Conservation (phyloP, 2,797 vertebrate species). For the Avahi laniger region DNA sequence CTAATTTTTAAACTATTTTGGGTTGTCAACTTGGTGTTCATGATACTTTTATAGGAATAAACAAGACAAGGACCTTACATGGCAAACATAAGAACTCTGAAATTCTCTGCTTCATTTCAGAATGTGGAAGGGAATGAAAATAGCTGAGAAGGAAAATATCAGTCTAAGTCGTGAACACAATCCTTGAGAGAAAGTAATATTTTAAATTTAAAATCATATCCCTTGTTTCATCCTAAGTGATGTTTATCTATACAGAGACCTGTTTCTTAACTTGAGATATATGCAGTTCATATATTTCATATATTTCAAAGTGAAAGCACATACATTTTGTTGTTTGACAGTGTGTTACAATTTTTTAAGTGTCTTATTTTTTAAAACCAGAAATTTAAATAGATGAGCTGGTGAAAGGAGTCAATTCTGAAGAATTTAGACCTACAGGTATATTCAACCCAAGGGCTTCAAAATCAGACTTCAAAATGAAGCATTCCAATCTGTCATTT, state of each 20-base stretch:
- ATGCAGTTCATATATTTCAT: background rate
- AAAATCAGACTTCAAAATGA: conserved; percentile 81
- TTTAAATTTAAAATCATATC: conserved; percentile 46
- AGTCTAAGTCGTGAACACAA: conserved; percentile 24
- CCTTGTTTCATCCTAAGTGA: conserved; percentile 47
- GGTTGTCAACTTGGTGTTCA: conserved; percentile 36
- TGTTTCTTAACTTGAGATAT: conserved; percentile 44
- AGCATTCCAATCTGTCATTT: conserved; percentile 82
- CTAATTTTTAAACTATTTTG: conserved; percentile 54
- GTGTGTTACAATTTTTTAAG: conserved; percentile 71
- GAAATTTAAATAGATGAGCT: conserved; percentile 74
- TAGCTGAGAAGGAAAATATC: conserved; percentile 48
- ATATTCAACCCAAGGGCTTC: conserved; percentile 77
- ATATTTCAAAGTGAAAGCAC: conserved; percentile 58
- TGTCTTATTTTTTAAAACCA: conserved; percentile 57
- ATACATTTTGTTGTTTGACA: conserved; percentile 60
- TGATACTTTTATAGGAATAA: background rate
- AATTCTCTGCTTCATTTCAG: background rate
- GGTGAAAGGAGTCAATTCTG: conserved; percentile 78
- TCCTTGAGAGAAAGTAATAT: background rate
- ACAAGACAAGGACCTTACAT: conserved; percentile 41
- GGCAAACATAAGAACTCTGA: conserved; percentile 43
- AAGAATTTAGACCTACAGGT: conserved; percentile 79
- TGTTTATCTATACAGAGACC: conserved; percentile 65
- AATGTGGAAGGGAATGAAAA: conserved; percentile 49